Conservation (phyloP, 2,113 vertebrate species). For the Tonatia bakeri region DNA sequence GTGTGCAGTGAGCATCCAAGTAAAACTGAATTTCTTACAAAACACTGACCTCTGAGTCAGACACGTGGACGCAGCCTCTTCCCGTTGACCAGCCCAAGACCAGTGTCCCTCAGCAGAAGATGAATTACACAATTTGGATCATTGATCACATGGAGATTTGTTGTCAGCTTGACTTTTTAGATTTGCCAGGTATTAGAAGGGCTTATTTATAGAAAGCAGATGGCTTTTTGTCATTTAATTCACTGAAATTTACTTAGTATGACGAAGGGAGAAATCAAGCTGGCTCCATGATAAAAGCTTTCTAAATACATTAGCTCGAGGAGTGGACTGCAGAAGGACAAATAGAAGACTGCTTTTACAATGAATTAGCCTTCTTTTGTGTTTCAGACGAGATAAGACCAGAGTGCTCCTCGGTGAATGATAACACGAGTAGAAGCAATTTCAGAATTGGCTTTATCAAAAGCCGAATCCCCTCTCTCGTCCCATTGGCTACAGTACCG, state of each 20-base stretch:
- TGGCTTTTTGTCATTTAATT: constrained; percentile 78
- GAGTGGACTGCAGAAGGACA: constrained; percentile 74
- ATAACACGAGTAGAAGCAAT: constrained; percentile 60
- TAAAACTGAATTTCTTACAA: constrained; percentile 30
- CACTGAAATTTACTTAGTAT: constrained; percentile 79
- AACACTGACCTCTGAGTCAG: background rate
- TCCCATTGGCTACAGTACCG: constrained; percentile 3
- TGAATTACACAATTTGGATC: constrained; percentile 40
- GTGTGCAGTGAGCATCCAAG: background rate
- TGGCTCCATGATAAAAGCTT: constrained; percentile 83
- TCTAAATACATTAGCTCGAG: constrained; percentile 80
- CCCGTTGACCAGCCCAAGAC: constrained; percentile 33
- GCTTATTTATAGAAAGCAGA: constrained; percentile 78
- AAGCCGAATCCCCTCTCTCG: constrained; percentile 25
- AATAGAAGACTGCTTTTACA: constrained; percentile 68
- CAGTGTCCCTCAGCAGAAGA: background rate
- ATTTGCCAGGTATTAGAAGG: constrained; percentile 73
- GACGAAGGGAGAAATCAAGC: constrained; percentile 75
- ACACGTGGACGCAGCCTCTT: background rate
- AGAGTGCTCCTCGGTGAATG: constrained; percentile 60
- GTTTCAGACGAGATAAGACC: constrained; percentile 68
- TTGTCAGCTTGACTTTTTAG: constrained; percentile 71
- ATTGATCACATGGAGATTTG: constrained; percentile 49
- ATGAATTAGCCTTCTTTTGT: constrained; percentile 77
- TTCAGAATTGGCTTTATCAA: constrained; percentile 65